Percentiles rank a stretch among this genome's conserved stretches.
These are phyloP conservation scores for Ruditapes philippinarum DNA, from an alignment of 1,140 invertebrate genomes.

Conservation along the genomic window DNA sequence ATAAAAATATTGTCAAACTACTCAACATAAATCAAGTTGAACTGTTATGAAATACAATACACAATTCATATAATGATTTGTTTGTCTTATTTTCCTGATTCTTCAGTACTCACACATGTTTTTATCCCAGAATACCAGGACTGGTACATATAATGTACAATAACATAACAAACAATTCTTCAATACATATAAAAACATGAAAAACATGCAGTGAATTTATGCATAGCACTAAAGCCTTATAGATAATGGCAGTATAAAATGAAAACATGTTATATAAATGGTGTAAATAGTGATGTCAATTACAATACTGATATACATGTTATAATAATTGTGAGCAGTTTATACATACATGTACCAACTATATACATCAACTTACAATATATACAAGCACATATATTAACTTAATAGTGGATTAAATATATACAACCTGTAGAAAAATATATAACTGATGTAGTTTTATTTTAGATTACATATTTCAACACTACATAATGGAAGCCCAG, in stretches of 20 bases:
- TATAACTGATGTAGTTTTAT: no score
- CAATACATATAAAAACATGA: no score
- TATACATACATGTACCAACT: background rate
- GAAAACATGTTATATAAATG: background rate
- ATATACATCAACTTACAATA: background rate
- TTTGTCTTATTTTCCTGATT: no score
- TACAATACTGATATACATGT: background rate
- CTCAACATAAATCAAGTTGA: no score
- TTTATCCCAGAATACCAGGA: no score
- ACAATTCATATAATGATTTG: no score
- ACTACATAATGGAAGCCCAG: background rate
- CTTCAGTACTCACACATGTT: no score
- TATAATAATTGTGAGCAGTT: background rate
- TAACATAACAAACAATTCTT: no score
- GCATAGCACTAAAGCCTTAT: background rate
- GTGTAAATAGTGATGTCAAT: background rate
- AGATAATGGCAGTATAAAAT: background rate
- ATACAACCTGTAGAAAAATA: background rate
- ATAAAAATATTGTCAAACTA: no score
- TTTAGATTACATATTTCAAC: no score
- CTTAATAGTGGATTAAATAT: background rate
- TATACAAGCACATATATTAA: background rate
- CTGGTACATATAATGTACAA: no score
- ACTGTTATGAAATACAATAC: no score
- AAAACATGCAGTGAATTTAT: background rate